Evolutionary conservation across 2,888 invertebrate species (phyloP), one percentile per base, ranked within the genome.

Genomic region (Mylabris sibirica): DNA sequence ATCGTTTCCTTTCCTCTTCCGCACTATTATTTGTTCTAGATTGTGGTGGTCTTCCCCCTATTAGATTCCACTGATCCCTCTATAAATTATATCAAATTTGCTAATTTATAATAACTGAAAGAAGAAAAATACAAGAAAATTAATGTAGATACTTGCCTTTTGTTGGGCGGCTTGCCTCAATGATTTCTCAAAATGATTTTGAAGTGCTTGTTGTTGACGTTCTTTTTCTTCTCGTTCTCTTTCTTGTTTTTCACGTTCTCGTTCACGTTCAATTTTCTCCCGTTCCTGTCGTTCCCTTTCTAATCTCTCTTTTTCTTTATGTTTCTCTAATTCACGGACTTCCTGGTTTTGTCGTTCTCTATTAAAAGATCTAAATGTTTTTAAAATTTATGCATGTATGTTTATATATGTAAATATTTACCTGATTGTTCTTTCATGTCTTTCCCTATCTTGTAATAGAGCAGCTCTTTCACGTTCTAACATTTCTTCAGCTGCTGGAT

Each of bases 171-270:
- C 67, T 74, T 91, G 87, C 82, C 92, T 88, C 71, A 96, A 88
- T 74, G 95, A 95, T 87, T 95, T 95, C 82, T 94, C 94, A 85
- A 96, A 96, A 86, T 96, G 96, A 85, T 95, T 93, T 79, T 94
- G 91, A 69, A 96, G 93, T 73, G 93, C 91, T 78, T 89, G 89
- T 76, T 90, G 89, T 66, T 89, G 89, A 74, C 90, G 87, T 85
- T 92, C 89, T 81, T 87, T 85, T 88, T 84, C 84, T 80, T 84
- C 78, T 68, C 83, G 74, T 75, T 80, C 80, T 76, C 83, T 78
- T 85, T 91, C 88, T 82, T 85, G 82, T 88, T 84, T 83, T 80
- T 83, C 78, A 71, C 83, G 77, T 76, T 81, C 80, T 77, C 84
- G 71, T 77, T 88, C 87, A 72, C 79, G 75, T 76, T 90, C 90